Evolutionary conservation across 2,888 invertebrate genomes (phyloP), one percentile per base, ranked within the genome.

Genomic region (Phyllotreta striolata): DNA sequence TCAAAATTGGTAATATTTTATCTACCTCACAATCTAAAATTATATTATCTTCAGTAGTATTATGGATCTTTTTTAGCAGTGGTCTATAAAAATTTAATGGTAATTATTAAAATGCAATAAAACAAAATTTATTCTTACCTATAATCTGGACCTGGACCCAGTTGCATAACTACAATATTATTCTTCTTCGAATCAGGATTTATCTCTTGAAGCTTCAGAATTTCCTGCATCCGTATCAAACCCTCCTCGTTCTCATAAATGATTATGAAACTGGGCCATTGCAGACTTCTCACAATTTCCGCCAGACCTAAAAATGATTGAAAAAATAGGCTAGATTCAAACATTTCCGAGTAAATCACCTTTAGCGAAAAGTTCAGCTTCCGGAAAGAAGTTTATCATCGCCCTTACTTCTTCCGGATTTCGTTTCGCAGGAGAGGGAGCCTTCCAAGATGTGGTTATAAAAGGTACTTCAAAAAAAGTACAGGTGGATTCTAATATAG

Each of bases 381-480:
- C 73, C 1, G 76, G 76, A 56, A 69, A 74, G 43, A 76, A 71
- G 65, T 73, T 77, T 2, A 77, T 51, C 13, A 63, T 78, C 82
- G 85, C 84, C 4, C 84, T 83, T 74, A 85, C 84, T 44, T 83
- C 84, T 34, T 63, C 49, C 9, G 52, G 46, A 39, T 76, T 83
- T 34, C 57, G 52, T 24, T 47, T 55, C 9, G 58, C 9, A 1
- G 85, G 86, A 5, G 87, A 85, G 1, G 85, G 86, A 6, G 87
- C 85, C 68, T 91, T 89, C 85, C 91, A 91, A 66, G 88, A 87
- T 0, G 88, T 89, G 74, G 92, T 88, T 61, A 97, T 84, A 76
- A 95, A 92, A 0, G 97, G 96, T 66, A 97, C 86, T 82, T 95
- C 93, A 72, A 93, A 85, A 62, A 88, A 87, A 77, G 93, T 91